Conservation (phyloP, 2,888 invertebrate species). For the Conchocele bisecta region DNA sequence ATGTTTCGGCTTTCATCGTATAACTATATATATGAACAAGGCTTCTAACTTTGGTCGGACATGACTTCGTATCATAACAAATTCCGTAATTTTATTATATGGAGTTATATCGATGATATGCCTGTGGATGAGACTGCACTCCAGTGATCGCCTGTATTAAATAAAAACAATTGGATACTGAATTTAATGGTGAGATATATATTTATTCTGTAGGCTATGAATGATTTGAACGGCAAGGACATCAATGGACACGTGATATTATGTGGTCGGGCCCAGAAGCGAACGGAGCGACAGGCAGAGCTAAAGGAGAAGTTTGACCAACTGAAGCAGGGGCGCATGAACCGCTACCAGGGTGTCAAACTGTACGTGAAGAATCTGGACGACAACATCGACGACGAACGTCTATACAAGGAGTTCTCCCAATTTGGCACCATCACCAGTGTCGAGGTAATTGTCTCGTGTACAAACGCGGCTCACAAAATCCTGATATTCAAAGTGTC, state of each 20-base stretch:
- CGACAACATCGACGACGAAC: constrained; percentile 98
- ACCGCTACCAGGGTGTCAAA: constrained; percentile 94
- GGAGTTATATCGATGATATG: no score
- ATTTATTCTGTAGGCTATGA: constrained; percentile 87
- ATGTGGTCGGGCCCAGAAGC: constrained; percentile 99
- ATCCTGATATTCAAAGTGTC: no score
- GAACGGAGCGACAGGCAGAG: constrained; percentile 98
- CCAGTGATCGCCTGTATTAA: no score
- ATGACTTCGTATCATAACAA: no score
- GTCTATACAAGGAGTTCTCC: constrained; percentile 96
- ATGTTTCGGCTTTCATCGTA: no score
- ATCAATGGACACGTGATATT: constrained; percentile 86
- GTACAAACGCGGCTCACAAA: no score
- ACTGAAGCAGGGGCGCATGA: constrained; percentile 95
- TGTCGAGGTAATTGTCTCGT: constrained; percentile 97
- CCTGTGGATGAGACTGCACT: no score
- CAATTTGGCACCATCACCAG: constrained; percentile 99
- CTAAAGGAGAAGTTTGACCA: constrained; percentile 98
- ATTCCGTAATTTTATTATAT: no score
- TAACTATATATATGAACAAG: no score
- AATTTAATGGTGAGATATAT: no score
- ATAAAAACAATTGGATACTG: no score
- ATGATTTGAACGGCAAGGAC: constrained; percentile 93
- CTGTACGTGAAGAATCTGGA: constrained; percentile 99
- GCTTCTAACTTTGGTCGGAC: no score